Conservation (phyloP, 2,113 vertebrate species). For the Orycteropus afer region DNA sequence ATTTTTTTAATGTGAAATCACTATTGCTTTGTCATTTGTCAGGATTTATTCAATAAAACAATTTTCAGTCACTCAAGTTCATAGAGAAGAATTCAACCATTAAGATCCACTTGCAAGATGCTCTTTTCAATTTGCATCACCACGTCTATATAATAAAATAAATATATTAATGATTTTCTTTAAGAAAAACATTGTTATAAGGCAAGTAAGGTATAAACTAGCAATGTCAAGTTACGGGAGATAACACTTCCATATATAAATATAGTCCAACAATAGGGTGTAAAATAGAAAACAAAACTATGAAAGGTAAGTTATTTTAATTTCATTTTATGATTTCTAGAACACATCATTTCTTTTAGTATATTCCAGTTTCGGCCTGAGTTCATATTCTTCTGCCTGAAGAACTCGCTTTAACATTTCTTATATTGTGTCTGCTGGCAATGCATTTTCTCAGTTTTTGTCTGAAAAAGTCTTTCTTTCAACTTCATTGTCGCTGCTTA, state of each 20-base stretch:
- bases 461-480: constrained; percentile 2
- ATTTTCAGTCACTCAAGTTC: neutral
- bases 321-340: neutral
- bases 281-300: neutral
- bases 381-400: constrained; percentile 21
- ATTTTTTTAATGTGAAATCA: neutral
- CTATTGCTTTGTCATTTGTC: neutral
- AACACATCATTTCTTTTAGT: neutral
- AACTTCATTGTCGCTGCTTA: constrained; percentile 51
- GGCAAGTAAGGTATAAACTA: constrained; percentile 12
- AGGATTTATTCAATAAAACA: neutral
- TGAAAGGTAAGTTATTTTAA: neutral
- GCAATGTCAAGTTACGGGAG: neutral
- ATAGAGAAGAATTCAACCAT: neutral
- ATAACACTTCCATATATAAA: neutral
- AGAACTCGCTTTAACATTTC: constrained; percentile 8
- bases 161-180: neutral
- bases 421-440: constrained; percentile 28
- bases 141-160: neutral
- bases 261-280: neutral
- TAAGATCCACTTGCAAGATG: neutral
- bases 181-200: neutral
- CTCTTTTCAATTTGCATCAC: neutral
- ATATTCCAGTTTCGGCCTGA: constrained; percentile 36
- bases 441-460: neutral